A percentile compares a stretch with the other conserved stretches of the same genome.
These are phyloP conservation scores for Trichopria drosophilae DNA, from an alignment of 2,888 invertebrate genomes.

Conservation along the genomic window DNA sequence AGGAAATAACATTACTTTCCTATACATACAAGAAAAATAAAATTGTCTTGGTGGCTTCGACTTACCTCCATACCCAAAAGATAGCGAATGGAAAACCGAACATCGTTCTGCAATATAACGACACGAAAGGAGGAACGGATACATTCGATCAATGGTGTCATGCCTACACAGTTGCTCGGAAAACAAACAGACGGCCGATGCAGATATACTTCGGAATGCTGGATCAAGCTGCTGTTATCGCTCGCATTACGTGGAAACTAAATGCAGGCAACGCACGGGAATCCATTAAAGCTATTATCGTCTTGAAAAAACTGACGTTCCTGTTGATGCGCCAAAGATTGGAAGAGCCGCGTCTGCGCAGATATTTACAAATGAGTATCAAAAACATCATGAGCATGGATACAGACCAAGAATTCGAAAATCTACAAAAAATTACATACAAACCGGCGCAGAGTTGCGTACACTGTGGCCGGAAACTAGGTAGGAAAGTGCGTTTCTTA, in stretches of 20 bases:
- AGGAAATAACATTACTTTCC: background rate
- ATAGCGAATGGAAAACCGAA: conserved; percentile 25
- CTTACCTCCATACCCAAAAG: too few species aligned
- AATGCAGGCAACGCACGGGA: conserved; percentile 17
- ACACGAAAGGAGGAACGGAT: too few species aligned
- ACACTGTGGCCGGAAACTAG: conserved; percentile 21
- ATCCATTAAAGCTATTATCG: conserved; percentile 17
- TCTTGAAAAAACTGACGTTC: conserved; percentile 17
- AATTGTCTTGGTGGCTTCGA: too few species aligned
- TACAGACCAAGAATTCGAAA: conserved; percentile 8
- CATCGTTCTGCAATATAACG: conserved; percentile 19
- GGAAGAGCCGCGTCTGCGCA: conserved; percentile 25
- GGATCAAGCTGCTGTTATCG: conserved; percentile 34
- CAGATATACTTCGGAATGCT: too few species aligned
- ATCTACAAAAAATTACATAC: conserved; percentile 12
- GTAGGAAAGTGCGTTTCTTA: conserved; percentile 19
- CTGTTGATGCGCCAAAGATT: conserved; percentile 23
- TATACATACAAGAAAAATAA: background rate
- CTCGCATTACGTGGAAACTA: conserved; percentile 22
- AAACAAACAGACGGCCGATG: too few species aligned
- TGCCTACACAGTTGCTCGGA: too few species aligned
- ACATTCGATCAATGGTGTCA: too few species aligned
- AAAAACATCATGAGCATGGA: conserved; percentile 20
- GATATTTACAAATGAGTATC: conserved; percentile 24
- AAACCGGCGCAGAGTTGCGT: conserved; percentile 22